Evolutionary conservation across 2,888 invertebrate genomes (phyloP), one percentile per base, ranked within the genome.

Genomic region (Odontomyia ornata): DNA sequence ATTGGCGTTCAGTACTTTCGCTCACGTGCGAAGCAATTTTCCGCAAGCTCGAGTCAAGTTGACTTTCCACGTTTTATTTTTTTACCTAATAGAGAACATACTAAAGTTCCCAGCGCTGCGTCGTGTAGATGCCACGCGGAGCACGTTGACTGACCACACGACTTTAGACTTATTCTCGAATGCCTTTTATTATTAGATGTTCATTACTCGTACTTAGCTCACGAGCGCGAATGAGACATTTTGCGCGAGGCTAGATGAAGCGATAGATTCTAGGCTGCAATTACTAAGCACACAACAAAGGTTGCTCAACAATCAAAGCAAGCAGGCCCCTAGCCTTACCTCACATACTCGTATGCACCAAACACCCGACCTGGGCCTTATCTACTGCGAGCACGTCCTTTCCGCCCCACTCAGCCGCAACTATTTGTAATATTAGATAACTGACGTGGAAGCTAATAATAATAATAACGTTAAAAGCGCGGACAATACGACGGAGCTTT

Each of bases 1-100:
- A 25, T 25, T 60, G 57, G 25, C 57, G 23, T 60, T 23, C 57
- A 60, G 57, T 18, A 25, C 30, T 28, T n/a, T 27, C 64, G 64
- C 64, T 64, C 64, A 64, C 64, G 64, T 64, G 64, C 64, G 28
- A 64, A 28, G n/a, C 28, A 30, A 60, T 30, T 60, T 64, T 64
- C 30, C 30, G 64, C 64, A 30, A 30, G 18, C 52, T 18, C 52
- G 4, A 4, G 52, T 18, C 52, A 52, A 52, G 52, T 52, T 52
- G 64, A 64, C 64, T 64, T 64, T 64, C 64, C 64, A 64, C 64
- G 30, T 64, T 28, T 28, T 13, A 60, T 18, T 64, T 64, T 64
- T 52, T 64, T 28, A 28, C n/a, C 28, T 64, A 64, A 30, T n/a
- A 23, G 28, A 27, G 28, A 28, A 4, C 52, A 52, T 52, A n/a